A percentile compares a stretch with the other conserved stretches of the same genome.
Evolutionary conservation across 2,888 invertebrate genomes (phyloP).

Genomic region (Seladonia tumulorum): DNA sequence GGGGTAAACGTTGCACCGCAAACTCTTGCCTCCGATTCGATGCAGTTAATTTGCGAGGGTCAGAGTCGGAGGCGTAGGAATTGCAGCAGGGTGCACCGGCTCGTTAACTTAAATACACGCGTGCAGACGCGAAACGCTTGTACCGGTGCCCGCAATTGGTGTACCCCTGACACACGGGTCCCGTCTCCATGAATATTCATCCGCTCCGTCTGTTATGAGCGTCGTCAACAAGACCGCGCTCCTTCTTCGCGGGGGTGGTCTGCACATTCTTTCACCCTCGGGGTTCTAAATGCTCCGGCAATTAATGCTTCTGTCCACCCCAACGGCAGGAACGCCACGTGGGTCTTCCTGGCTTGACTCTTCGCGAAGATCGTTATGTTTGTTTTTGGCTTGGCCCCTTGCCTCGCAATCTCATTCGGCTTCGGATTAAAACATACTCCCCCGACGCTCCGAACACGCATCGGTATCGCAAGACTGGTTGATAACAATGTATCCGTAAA

Average conservation of each 20-base stretch:
- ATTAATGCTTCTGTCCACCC: not conserved
- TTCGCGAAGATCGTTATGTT: not conserved
- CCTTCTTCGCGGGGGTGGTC: not conserved
- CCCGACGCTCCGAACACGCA: too few species aligned
- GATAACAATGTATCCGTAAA: too few species aligned
- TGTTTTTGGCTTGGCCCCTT: not conserved
- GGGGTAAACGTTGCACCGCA: not conserved
- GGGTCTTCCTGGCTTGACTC: not conserved
- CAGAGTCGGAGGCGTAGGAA: slow-evolving; percentile 36
- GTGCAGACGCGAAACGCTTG: slow-evolving; percentile 43
- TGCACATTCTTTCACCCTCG: slow-evolving; percentile 22
- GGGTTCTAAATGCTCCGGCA: not conserved
- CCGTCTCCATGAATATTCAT: slow-evolving; percentile 66
- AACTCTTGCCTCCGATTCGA: slow-evolving; percentile 34
- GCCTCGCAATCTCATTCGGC: not conserved
- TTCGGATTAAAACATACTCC: too few species aligned
- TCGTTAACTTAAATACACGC: slow-evolving; percentile 63
- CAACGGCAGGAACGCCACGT: not conserved
- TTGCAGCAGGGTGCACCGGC: slow-evolving; percentile 37
- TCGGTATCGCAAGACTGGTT: too few species aligned
- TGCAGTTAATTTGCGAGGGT: slow-evolving; percentile 45
- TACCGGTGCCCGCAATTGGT: slow-evolving; percentile 52
- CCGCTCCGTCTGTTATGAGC: slow-evolving; percentile 48
- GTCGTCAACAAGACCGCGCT: slow-evolving; percentile 47
- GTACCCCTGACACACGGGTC: slow-evolving; percentile 41